A percentile compares a stretch with the other conserved stretches of the same genome.
Conservation (phyloP, 2,888 invertebrate species). For the Drosophila recens region DNA sequence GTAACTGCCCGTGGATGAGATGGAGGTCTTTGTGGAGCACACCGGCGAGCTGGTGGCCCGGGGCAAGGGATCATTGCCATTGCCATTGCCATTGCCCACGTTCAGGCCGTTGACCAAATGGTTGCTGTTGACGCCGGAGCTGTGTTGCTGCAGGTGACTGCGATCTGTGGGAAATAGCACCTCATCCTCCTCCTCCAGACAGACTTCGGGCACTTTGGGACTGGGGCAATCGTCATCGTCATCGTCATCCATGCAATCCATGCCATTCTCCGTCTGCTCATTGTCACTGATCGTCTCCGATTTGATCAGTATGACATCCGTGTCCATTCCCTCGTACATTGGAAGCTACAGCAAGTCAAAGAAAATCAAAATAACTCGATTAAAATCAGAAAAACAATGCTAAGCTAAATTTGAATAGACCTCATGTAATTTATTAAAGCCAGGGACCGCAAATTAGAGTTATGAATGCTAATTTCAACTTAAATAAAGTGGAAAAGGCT, state of each 20-base stretch:
- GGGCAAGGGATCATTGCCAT: conserved; percentile 42
- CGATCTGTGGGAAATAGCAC: conserved; percentile 82
- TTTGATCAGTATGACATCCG: conserved; percentile 84
- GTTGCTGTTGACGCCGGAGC: conserved; percentile 16
- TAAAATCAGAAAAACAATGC: background rate
- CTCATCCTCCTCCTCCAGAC: conserved; percentile 84
- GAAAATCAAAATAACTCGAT: background rate
- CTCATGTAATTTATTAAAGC: no score
- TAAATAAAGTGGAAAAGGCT: no score
- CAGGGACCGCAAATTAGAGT: no score
- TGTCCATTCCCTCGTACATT: conserved; percentile 81
- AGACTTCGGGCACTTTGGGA: conserved; percentile 84
- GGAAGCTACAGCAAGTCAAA: conserved; percentile 43
- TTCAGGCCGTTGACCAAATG: conserved; percentile 15
- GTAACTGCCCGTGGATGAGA: conserved; percentile 66
- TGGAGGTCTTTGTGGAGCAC: conserved; percentile 66
- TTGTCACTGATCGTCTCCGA: conserved; percentile 85
- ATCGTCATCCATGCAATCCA: conserved; percentile 77
- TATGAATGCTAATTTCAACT: no score
- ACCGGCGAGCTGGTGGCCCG: conserved; percentile 65
- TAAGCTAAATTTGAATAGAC: no score
- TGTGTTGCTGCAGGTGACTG: conserved; percentile 69
- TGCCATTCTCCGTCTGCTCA: conserved; percentile 83
- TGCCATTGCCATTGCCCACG: background rate
- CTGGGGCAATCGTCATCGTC: conserved; percentile 84